Base-by-base conservation (phyloP, 2,113 vertebrate genomes). In the Hiodon alosoides region DNA sequence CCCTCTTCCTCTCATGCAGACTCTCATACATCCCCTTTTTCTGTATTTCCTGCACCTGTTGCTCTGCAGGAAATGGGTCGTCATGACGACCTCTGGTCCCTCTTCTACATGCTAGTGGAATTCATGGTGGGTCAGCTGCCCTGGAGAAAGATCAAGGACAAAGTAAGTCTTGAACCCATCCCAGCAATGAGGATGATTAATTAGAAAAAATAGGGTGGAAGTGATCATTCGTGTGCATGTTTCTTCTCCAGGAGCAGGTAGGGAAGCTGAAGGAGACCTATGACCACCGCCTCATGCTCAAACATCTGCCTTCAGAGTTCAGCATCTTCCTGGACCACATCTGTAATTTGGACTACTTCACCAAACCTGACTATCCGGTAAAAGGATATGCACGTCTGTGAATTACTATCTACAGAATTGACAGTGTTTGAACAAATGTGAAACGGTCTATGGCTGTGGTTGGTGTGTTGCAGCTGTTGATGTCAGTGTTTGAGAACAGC, bases 121-220 rank as follows among this genome's bases (percentile, higher is more conserved):
- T 99, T 99, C 86, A 91, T 98, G 71, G 93, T 98, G 71, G 97
- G 97, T 53, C 97, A 99, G 78, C 81, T 99, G 79, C 97, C 97
- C n/a, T 99, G 97, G 97, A 94, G 97, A 84, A 99, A 98, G 89
- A 98, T 99, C 87, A 99, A 99, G 84, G 96, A 99, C 85, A 99
- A 99, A 91, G 97, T 97, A 85, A 91, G 85, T 8, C 62, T n/a
- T 52, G 7, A 10, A 17, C 3, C 46, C 9, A 11, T 51, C 47
- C 5, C 46, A 16, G 11, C 72, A 65, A n/a, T 46, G 9, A 76
- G 48, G 10, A 3, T 1, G 70, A 46, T 59, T 69, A 17, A 52
- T 64, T 78, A 59, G n/a, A 16, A 59, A 31, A 54, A 31, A 73
- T 9, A 53, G 31, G 31, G 0, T 70, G n/a, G 3, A 79, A 2